Percentiles rank a stretch among this genome's conserved stretches.
phyloP scores from a whole-genome alignment of 2,113 vertebrate species.

The Probosciger aterrimus region DNA sequence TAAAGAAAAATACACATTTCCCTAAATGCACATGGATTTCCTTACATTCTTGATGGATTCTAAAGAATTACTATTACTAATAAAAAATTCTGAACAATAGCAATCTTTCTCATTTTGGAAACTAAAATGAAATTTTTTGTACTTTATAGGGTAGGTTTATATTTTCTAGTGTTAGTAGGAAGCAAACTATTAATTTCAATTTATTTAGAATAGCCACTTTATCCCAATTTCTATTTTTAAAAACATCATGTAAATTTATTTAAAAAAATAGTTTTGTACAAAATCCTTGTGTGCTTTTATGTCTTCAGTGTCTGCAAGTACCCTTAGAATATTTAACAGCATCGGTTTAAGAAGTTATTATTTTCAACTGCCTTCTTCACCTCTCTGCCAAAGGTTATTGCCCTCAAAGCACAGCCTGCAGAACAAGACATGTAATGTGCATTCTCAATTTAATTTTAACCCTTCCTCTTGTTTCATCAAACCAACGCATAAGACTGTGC shows the following conservation, averaged over 20 bases:
- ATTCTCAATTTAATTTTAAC: neutral
- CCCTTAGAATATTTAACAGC: neutral
- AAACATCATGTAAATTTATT: neutral
- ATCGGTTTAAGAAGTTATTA: neutral
- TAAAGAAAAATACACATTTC: neutral
- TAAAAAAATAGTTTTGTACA: neutral
- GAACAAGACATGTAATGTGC: neutral
- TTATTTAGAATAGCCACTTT: neutral
- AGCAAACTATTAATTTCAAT: neutral
- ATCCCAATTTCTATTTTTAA: neutral
- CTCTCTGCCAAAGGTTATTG: neutral
- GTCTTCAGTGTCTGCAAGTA: neutral
- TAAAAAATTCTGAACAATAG: neutral
- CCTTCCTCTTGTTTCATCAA: neutral
- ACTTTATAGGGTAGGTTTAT: neutral
- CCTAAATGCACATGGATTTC: neutral
- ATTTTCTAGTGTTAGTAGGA: neutral
- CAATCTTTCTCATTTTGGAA: neutral
- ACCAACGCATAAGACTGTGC: neutral
- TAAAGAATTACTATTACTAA: neutral
- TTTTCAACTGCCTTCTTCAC: neutral
- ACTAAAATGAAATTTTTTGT: neutral
- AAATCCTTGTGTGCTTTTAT: neutral
- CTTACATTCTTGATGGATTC: neutral
- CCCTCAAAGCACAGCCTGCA: neutral